Percentiles rank a stretch among this genome's conserved stretches.
These are phyloP conservation scores for Hycleus phaleratus DNA, from an alignment of 1,140 invertebrate genomes.

Conservation along the genomic window DNA sequence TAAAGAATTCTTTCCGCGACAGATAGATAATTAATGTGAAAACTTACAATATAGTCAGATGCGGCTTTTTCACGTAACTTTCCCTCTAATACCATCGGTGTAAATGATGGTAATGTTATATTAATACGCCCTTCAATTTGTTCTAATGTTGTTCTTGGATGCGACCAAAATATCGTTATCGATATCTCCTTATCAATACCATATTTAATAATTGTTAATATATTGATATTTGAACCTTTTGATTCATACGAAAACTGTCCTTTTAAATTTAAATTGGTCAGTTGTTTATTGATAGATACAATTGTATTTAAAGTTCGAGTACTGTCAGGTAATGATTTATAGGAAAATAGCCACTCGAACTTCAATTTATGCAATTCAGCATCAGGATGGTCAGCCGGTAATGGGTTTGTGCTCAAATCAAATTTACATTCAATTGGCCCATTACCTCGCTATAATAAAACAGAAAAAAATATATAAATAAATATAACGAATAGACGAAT, in stretches of 20 bases:
- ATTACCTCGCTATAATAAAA: constrained; percentile 41
- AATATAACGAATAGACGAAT: neutral
- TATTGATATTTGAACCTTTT: constrained; percentile 41
- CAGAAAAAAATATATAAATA: neutral
- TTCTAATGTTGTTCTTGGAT: constrained; percentile 48
- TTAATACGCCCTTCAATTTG: constrained; percentile 52
- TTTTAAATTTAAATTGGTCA: constrained; percentile 42
- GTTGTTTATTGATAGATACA: constrained; percentile 37
- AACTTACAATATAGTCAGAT: constrained; percentile 51
- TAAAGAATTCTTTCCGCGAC: constrained; percentile 14
- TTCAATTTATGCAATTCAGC: constrained; percentile 50
- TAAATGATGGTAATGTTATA: constrained; percentile 53
- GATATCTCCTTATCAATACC: constrained; percentile 52
- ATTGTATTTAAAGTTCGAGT: constrained; percentile 36
- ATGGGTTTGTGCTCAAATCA: constrained; percentile 34
- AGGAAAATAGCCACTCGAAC: constrained; percentile 47
- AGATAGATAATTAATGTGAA: constrained; percentile 22
- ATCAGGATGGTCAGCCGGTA: constrained; percentile 25
- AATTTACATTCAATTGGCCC: constrained; percentile 48
- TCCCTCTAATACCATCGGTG: constrained; percentile 46
- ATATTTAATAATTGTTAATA: constrained; percentile 37
- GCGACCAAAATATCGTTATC: constrained; percentile 43
- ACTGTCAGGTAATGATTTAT: constrained; percentile 38
- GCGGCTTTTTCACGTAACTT: constrained; percentile 42
- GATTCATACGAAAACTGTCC: constrained; percentile 40